These are phyloP conservation scores for Triplophysa dalaica DNA, from an alignment of 2,113 vertebrate species.

Conservation along the genomic window DNA sequence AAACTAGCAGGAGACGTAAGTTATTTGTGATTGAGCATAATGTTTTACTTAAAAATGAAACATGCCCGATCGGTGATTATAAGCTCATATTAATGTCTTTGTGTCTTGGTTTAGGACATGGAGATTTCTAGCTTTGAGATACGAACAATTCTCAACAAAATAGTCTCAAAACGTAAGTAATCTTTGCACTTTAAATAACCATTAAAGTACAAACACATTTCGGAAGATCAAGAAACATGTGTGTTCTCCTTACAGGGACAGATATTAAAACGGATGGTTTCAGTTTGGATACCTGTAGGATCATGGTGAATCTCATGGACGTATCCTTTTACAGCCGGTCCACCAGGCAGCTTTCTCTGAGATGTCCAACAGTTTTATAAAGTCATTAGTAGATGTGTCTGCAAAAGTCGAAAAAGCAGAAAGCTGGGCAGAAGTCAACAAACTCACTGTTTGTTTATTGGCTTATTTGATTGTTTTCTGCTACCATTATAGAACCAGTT, in stretches of 20 bases:
- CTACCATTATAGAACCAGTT: no score
- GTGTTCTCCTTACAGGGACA: slow-evolving; percentile 71
- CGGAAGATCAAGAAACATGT: background rate
- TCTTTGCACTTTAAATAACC: background rate
- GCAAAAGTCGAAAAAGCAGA: no score
- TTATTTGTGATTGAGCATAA: slow-evolving; percentile 1
- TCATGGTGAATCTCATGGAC: slow-evolving; percentile 88
- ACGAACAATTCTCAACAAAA: slow-evolving; percentile 73
- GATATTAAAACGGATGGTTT: slow-evolving; percentile 92
- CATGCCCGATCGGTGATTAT: background rate
- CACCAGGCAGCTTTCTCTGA: background rate
- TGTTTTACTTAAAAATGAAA: background rate
- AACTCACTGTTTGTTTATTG: no score
- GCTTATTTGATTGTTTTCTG: no score
- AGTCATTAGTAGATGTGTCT: no score
- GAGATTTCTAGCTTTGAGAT: slow-evolving; percentile 78
- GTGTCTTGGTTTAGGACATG: slow-evolving; percentile 72
- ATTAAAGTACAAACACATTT: slow-evolving; percentile 61
- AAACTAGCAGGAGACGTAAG: slow-evolving; percentile 70
- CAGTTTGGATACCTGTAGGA: slow-evolving; percentile 84
- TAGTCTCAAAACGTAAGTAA: slow-evolving; percentile 75
- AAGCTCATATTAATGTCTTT: background rate
- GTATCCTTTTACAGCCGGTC: slow-evolving; percentile 78
- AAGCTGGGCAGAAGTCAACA: no score
- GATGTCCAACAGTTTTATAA: no score